Evolutionary conservation across 2,113 vertebrate species (phyloP).

Genomic region (Ginglymostoma cirratum): DNA sequence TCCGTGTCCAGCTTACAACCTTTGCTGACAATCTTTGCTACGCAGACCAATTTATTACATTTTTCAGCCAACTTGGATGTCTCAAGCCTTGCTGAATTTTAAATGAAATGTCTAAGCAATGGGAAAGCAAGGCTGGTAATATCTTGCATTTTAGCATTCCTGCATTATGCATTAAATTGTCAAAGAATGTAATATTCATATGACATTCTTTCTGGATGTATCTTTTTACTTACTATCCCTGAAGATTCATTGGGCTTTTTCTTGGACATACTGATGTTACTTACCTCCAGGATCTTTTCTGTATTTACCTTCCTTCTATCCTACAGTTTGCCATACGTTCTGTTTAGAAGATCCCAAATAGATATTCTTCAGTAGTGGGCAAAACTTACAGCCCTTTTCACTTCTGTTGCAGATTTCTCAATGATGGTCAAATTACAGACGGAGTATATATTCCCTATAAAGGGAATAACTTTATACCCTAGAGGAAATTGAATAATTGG

Average conservation of each 20-base stretch:
- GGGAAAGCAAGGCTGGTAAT: background rate
- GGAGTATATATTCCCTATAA: background rate
- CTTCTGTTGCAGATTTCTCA: background rate
- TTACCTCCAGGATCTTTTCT: background rate
- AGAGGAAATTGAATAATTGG: background rate
- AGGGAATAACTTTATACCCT: background rate
- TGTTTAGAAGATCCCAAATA: background rate
- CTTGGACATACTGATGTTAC: background rate
- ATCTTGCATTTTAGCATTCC: background rate
- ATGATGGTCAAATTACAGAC: background rate
- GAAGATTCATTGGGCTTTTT: background rate
- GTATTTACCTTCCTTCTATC: background rate
- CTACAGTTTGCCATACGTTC: background rate
- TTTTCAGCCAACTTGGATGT: background rate
- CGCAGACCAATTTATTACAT: background rate
- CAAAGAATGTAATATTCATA: background rate
- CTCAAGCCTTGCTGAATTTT: constrained; percentile 12
- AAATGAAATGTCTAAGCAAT: background rate
- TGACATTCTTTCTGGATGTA: background rate
- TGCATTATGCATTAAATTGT: background rate
- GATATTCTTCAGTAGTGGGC: background rate
- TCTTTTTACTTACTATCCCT: background rate
- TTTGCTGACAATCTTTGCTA: background rate
- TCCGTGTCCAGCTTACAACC: background rate
- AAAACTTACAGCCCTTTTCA: background rate